Base-by-base conservation (phyloP, 2,113 vertebrate species). In the Haemorhous mexicanus region DNA sequence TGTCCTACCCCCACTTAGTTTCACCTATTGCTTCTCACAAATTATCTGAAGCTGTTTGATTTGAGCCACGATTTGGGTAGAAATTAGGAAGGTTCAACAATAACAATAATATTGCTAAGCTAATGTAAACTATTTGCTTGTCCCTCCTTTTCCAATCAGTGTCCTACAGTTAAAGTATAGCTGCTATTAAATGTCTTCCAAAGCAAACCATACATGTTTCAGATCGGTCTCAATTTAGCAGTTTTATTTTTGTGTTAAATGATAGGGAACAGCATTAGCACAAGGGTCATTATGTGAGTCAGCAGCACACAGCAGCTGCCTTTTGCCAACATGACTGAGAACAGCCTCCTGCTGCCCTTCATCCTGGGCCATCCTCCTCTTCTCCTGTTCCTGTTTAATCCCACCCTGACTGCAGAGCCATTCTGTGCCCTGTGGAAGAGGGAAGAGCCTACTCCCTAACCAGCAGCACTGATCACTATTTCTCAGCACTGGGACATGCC, bases 161-260 rank as follows among this genome's bases (percentile, higher is more conserved):
- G 44, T 19, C 66, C 67, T 68, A 16, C n/a, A 68, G 41, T 33
- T 50, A 47, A 84, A 86, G 75, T 35, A 80, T 9, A 86, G 63
- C 83, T 43, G 39, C 83, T 66, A 85, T 92, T 84, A 87, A 76
- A 44, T 26, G 11, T 68, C 61, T 80, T 86, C 85, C 73, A 90
- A 89, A 90, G 70, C 77, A 87, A 96, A 81, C 61, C 74, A 92
- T 7, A 0, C 58, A n/a, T 7, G 22, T 81, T 93, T 74, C 77
- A 85, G 90, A 86, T 67, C 7, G 10, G 37, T 92, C 91, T 91
- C 92, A 52, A 84, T 80, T 94, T 94, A 95, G 87, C 43, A 55
- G 90, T 64, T 90, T 95, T 95, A 93, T 97, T 95, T 96, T 91
- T 94, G 81, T 74, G 84, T 93, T 89, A 91, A 95, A 96, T 95